These are phyloP conservation scores for Amphimallon solstitiale DNA, from an alignment of 2,888 invertebrate genomes.

Conservation along the genomic window DNA sequence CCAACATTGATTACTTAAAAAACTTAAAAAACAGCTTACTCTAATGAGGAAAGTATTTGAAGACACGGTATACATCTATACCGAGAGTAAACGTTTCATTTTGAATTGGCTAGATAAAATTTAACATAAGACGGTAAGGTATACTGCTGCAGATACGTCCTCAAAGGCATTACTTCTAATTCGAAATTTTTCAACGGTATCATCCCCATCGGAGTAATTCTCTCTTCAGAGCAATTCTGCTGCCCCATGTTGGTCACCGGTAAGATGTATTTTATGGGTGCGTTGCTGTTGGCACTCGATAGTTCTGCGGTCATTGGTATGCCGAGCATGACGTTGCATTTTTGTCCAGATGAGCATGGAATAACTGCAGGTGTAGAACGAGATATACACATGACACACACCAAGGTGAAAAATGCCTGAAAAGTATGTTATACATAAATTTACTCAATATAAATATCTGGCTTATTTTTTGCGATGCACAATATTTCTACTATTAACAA, in stretches of 20 bases:
- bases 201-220: not conserved
- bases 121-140: constrained; percentile 19
- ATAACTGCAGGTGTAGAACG: no score
- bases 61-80: not conserved
- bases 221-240: not conserved
- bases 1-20: no score
- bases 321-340: not conserved
- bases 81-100: not conserved
- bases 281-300: not conserved
- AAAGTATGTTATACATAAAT: not conserved
- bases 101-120: constrained; percentile 10
- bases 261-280: constrained; percentile 7
- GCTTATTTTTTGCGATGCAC: no score
- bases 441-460: no score
- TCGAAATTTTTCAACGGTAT: constrained; percentile 13
- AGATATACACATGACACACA: not conserved
- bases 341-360: no score
- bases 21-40: no score
- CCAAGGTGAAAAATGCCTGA: not conserved
- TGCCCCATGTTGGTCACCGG: constrained; percentile 17
- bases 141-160: constrained; percentile 3
- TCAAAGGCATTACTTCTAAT: constrained; percentile 22
- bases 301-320: not conserved
- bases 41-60: no score
- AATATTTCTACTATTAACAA: no score